Conservation (phyloP, 2,797 vertebrate genomes). For the Ctenochaetus hawaiiensis region DNA sequence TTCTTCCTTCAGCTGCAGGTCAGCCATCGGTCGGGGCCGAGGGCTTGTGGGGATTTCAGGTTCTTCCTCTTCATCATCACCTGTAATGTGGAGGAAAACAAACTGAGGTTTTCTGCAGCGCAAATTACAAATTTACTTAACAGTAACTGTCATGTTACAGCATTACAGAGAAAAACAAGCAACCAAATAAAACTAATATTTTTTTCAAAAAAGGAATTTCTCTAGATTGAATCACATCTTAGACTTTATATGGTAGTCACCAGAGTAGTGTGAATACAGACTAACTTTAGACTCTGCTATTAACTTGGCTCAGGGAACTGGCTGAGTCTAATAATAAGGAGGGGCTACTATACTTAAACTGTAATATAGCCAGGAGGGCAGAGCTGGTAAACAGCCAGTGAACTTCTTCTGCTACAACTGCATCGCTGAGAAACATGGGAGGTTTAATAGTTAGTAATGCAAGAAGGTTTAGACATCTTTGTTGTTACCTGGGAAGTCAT, state of each 20-base stretch:
- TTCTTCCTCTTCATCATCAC: conserved; percentile 98
- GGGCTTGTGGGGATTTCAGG: conserved; percentile 95
- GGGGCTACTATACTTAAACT: conserved; percentile 68
- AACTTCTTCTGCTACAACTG: conserved; percentile 25
- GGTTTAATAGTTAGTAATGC: neutral
- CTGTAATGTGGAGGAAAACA: conserved; percentile 70
- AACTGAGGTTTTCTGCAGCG: neutral
- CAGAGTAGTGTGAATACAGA: conserved; percentile 56
- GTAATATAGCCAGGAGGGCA: conserved; percentile 52
- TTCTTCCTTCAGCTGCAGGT: conserved; percentile 97
- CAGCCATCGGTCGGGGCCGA: conserved; percentile 95
- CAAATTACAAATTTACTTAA: neutral
- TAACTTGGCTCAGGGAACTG: conserved; percentile 50
- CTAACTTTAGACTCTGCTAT: conserved; percentile 66
- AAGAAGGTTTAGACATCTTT: neutral
- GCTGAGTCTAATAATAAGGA: conserved; percentile 72
- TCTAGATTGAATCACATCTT: neutral
- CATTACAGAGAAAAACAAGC: neutral
- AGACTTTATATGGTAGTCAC: conserved; percentile 67
- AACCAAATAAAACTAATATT: neutral
- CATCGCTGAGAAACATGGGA: neutral
- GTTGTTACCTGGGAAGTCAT: conserved; percentile 94
- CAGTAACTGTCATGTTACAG: neutral
- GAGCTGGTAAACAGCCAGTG: conserved; percentile 3
- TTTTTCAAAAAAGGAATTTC: neutral